Evolutionary conservation across 2,113 vertebrate species (phyloP).

Genomic region (Ceyx melanurus): DNA sequence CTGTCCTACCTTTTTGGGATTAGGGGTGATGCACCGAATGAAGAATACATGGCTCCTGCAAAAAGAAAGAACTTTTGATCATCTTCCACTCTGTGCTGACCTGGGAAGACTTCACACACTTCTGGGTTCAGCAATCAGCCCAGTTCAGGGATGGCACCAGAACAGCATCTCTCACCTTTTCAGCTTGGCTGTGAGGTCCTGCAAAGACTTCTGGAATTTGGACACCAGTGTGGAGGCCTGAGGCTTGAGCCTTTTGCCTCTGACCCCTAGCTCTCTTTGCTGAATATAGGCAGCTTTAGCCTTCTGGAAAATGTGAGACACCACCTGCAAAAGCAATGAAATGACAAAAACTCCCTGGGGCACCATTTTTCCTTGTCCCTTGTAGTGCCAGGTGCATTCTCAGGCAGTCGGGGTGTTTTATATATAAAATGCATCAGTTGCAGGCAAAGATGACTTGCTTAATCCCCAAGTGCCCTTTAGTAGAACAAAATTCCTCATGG

Average conservation of each 20-base stretch:
- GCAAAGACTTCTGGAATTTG: conserved; percentile 85
- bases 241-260: conserved; percentile 69
- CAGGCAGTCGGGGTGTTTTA: not conserved
- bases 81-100: not conserved
- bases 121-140: not conserved
- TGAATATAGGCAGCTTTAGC: conserved; percentile 73
- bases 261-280: conserved; percentile 63
- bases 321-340: conserved; percentile 73
- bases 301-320: conserved; percentile 83
- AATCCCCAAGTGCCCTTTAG: not conserved
- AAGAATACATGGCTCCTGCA: conserved; percentile 83
- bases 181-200: conserved; percentile 81
- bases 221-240: conserved; percentile 77
- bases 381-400: not conserved
- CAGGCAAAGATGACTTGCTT: fast-evolving
- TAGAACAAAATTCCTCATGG: not conserved
- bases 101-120: not conserved
- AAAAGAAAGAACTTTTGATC: not conserved
- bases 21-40: conserved; percentile 87
- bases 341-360: not conserved
- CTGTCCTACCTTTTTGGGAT: conserved; percentile 82
- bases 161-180: conserved; percentile 76
- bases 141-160: not conserved
- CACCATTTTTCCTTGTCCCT: not conserved
- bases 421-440: not conserved